Base-by-base conservation (phyloP, 2,888 invertebrate species). In the Listrodromus nycthemerus region DNA sequence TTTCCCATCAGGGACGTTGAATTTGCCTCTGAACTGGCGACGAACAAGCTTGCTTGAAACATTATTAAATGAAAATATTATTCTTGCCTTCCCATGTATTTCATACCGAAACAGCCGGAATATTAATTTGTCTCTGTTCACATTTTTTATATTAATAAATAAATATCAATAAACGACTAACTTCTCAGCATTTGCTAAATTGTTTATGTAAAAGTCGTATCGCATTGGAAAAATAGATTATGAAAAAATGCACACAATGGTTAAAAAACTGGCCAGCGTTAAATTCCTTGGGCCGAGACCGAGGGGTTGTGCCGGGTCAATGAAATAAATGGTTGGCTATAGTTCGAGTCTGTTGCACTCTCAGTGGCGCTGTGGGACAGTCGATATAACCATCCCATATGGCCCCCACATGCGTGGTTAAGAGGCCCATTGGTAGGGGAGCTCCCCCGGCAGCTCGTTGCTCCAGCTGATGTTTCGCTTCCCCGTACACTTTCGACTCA, bases 401-500 rank as follows among this genome's bases (percentile, higher is more conserved):
- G 92, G 89, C 84, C 86, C 88, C 79, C 91, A 91, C 89, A 92
- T 92, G 91, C 87, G 65, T 69, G 82, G 63, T 71, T 66, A 78
- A 69, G 80, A 79, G 82, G 61, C 77, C 77, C 83, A 7, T 61
- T 33, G 75, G 77, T 71, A 83, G 86, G 81, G 71, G 83, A 66
- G 77, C 67, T 66, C 65, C 80, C 82, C 82, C 84, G 81, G 81
- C 82, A 81, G 84, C 41, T 16, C 87, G 89, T 75, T 66, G 89
- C 90, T 89, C 91, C 92, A 92, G 92, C 90, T 91, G 91, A 91
- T 91, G 91, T 88, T 88, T 87, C 83, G 86, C 86, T 78, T 85
- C 85, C 84, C 84, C 78, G 45, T 65, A 78, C 45, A 55, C 65
- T 78, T 77, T 74, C 61, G 61, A 79, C 83, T 84, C 83, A 52